These are phyloP conservation scores for Agrochola lota DNA, from an alignment of 2,888 invertebrate genomes.

Conservation along the genomic window DNA sequence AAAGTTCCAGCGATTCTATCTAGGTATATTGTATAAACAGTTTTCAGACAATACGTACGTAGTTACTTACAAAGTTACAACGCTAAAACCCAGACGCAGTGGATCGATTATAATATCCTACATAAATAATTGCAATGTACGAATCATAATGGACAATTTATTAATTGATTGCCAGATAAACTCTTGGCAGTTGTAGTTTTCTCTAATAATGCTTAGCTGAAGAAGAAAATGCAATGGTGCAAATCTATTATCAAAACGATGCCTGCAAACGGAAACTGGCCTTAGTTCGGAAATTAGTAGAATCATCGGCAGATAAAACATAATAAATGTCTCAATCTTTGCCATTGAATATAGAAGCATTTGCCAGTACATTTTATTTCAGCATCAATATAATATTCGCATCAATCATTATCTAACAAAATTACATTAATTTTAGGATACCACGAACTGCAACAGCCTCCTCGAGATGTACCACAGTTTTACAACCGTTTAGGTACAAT, in stretches of 20 bases:
- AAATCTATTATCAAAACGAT: not conserved
- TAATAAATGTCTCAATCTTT: not conserved
- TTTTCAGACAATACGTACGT: not conserved
- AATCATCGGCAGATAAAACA: constrained; percentile 22
- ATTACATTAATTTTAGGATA: constrained; percentile 61
- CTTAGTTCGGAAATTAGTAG: not conserved
- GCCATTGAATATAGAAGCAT: not conserved
- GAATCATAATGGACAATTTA: not conserved
- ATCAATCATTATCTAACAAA: constrained; percentile 23
- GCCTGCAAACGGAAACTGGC: too few species aligned
- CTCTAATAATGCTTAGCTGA: not conserved
- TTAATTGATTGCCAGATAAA: not conserved
- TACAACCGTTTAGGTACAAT: constrained; percentile 60
- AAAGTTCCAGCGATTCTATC: not conserved
- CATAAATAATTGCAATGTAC: not conserved
- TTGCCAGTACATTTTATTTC: not conserved
- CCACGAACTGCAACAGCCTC: constrained; percentile 38
- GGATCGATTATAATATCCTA: too few species aligned
- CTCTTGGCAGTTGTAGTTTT: not conserved
- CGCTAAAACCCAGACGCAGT: not conserved
- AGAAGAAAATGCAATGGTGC: not conserved
- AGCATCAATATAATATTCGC: not conserved
- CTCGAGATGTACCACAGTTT: constrained; percentile 48
- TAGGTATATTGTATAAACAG: not conserved
- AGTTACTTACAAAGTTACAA: not conserved